Conservation (phyloP, 37 sponge, comb jelly and placozoan genomes). For the Eunapius fragilis region DNA sequence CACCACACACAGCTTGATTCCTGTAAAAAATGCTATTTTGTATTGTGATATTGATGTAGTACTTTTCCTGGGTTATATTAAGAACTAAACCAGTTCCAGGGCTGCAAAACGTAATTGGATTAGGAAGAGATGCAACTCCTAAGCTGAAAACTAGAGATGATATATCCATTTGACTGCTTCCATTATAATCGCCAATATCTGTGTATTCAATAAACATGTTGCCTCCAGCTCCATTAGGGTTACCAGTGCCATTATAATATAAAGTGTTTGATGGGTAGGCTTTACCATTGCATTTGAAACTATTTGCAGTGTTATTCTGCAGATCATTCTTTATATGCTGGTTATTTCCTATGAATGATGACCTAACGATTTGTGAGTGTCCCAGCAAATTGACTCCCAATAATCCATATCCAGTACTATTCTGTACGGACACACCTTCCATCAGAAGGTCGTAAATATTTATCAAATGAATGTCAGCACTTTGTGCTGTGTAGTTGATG, state of each 20-base stretch:
- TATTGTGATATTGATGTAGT: too few species aligned
- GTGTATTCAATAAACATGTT: too few species aligned
- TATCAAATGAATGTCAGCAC: neutral
- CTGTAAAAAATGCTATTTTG: too few species aligned
- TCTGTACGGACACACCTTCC: neutral
- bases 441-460: neutral
- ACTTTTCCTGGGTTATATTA: too few species aligned
- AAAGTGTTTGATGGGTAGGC: neutral
- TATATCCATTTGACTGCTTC: too few species aligned
- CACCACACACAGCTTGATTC: too few species aligned
- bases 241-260: neutral
- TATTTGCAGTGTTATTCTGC: neutral
- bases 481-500: neutral
- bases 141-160: too few species aligned
- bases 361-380: neutral
- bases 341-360: neutral
- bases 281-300: neutral
- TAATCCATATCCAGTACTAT: neutral
- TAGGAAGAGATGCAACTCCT: too few species aligned
- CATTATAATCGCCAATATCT: too few species aligned
- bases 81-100: too few species aligned
- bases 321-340: neutral
- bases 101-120: too few species aligned
- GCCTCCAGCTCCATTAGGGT: neutral
- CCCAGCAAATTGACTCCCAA: neutral